Conservation (phyloP, 2,113 vertebrate species). For the Poeciliopsis occidentalis region DNA sequence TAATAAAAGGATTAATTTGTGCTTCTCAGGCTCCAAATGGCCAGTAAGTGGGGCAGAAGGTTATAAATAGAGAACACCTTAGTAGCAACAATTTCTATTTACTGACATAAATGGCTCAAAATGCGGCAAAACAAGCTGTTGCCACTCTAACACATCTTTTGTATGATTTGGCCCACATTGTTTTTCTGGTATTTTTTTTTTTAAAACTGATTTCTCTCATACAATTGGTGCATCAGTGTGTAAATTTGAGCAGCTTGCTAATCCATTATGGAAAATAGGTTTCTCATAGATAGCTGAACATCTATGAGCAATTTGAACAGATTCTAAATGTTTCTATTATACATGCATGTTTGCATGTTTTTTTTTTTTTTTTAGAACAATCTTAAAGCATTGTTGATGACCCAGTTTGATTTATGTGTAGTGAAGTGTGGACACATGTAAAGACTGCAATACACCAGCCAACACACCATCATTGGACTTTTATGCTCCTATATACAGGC, state of each 20-base stretch:
- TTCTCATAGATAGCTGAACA: not conserved
- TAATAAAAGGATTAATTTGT: constrained; percentile 76
- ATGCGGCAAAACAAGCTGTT: constrained; percentile 8
- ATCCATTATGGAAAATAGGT: not conserved
- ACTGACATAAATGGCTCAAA: constrained; percentile 38
- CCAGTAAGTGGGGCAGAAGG: constrained; percentile 62
- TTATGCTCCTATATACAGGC: too few species aligned
- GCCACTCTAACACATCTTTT: not conserved
- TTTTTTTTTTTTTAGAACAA: too few species aligned
- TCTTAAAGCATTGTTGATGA: too few species aligned
- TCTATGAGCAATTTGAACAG: not conserved
- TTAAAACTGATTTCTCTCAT: not conserved
- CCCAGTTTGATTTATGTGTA: too few species aligned
- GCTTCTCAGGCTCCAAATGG: constrained; percentile 58
- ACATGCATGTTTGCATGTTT: not conserved
- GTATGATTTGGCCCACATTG: not conserved
- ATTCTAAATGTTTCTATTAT: not conserved
- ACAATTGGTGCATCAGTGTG: not conserved
- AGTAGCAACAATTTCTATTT: constrained; percentile 52
- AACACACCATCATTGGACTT: too few species aligned
- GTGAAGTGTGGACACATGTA: too few species aligned
- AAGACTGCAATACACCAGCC: too few species aligned
- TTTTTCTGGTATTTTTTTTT: not conserved
- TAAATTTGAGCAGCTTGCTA: not conserved
- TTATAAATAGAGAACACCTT: constrained; percentile 70